Base-by-base conservation (phyloP, 2,888 invertebrate genomes). In the Malacosoma neustria region DNA sequence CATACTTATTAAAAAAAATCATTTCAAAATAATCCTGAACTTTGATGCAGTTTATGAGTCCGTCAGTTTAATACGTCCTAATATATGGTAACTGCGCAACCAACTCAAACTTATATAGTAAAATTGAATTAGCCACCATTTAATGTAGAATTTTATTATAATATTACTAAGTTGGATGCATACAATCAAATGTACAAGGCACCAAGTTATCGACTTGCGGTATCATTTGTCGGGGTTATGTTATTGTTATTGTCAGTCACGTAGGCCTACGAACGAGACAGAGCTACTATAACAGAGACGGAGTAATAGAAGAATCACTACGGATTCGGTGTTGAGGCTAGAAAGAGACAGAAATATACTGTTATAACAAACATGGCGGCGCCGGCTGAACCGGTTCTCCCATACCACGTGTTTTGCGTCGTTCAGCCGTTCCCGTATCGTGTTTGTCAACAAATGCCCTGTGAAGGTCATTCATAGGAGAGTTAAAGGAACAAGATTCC, bases 401-500 rank as follows among this genome's bases (percentile, higher is more conserved):
- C 54, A 59, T 57, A 76, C 82, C 85, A 84, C 84, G 84, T 84
- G 84, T 73, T 69, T 69, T 66, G 61, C 68, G 69, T 22, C 67
- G 70, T 66, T 58, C 58, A 58, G 61, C 64, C 61, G 69, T 66
- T 72, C 72, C 71, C 65, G 70, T 64, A 70, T 64, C 65, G 71
- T 82, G 84, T 85, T 85, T 85, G 77, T 85, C 82, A 84, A 85
- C 84, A 84, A 84, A 81, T 70, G 61, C 71, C 75, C 72, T 71
- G 57, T 65, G 81, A 84, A 84, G 84, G 82, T 82, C 81, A 80
- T 64, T 53, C 61, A 67, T 67, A 58, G 65, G 64, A 72, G 70
- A 68, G 65, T 64, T 68, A 62, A 51, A 54, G 65, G 71, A 58
- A 72, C 74, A 80, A 80, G 64, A 68, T 59, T 54, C 51, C 45